phyloP scores from a whole-genome alignment of 2,113 vertebrate species.

The Stegostoma tigrinum region DNA sequence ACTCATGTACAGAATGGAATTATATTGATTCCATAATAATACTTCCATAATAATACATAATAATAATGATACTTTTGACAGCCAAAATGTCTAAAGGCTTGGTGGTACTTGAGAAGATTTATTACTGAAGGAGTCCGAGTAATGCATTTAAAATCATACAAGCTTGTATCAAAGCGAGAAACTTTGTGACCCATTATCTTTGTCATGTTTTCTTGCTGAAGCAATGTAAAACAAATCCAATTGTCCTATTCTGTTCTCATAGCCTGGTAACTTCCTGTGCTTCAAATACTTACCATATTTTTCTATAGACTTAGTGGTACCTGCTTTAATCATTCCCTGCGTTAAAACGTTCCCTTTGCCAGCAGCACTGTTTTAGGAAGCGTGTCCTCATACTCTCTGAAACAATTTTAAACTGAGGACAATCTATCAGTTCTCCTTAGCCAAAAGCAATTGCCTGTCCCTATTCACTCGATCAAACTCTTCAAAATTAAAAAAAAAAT shows the following conservation, averaged over 20 bases:
- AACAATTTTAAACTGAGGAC: not conserved
- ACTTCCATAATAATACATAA: too few relatives aligned
- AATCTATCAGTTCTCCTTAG: not conserved
- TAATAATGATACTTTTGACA: not conserved
- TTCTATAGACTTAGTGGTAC: not conserved
- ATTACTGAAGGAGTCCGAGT: not conserved
- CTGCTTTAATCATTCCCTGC: not conserved
- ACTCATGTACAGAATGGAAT: not conserved
- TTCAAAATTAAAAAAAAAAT: not conserved
- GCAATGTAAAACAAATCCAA: not conserved
- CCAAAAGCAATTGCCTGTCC: not conserved
- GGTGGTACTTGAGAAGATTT: not conserved
- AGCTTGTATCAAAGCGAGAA: not conserved
- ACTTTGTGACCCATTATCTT: not conserved
- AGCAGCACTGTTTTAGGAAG: not conserved
- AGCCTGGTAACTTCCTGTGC: not conserved
- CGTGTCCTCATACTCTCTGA: not conserved
- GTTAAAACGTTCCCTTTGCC: not conserved
- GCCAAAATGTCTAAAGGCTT: not conserved
- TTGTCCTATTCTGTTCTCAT: not conserved
- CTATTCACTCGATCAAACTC: not conserved
- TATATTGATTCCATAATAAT: not conserved
- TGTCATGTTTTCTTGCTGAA: not conserved
- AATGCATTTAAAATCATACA: not conserved
- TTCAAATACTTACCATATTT: not conserved